Conservation (phyloP, 1,140 invertebrate genomes). For the Phymastichus coffea region DNA sequence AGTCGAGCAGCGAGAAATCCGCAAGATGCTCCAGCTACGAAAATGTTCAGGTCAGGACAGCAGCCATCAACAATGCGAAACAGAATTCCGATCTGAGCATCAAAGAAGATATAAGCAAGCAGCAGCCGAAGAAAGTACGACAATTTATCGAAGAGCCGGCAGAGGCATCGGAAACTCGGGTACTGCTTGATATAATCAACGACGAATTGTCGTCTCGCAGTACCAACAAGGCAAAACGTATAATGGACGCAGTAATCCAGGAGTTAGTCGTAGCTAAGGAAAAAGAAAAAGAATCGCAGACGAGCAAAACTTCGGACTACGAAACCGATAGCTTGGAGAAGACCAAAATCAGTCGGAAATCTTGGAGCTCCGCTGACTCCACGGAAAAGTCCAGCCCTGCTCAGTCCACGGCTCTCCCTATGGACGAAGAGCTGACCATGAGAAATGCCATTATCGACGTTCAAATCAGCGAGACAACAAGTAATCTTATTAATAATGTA, state of each 20-base stretch:
- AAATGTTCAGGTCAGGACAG: too few species aligned
- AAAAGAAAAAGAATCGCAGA: constrained; percentile 45
- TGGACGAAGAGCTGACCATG: constrained; percentile 78
- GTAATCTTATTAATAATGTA: constrained; percentile 10
- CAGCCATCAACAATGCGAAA: too few species aligned
- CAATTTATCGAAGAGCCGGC: neutral
- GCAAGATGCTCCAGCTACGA: too few species aligned
- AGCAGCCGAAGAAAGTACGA: constrained; percentile 28
- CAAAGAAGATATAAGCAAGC: too few species aligned
- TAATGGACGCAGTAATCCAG: constrained; percentile 59
- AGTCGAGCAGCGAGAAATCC: neutral
- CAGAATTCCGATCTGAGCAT: too few species aligned
- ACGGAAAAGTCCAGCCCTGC: constrained; percentile 65
- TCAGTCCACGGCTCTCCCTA: constrained; percentile 66
- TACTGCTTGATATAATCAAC: constrained; percentile 48
- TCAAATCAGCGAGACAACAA: constrained; percentile 46
- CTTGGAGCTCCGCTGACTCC: constrained; percentile 62
- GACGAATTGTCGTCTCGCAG: constrained; percentile 44
- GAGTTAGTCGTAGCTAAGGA: constrained; percentile 56
- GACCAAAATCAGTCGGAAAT: constrained; percentile 53
- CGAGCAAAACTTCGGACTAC: constrained; percentile 57
- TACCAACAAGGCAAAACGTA: constrained; percentile 41
- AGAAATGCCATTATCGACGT: constrained; percentile 66
- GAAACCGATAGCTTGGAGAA: constrained; percentile 80
- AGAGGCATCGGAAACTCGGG: neutral